Conservation (phyloP, 2,888 invertebrate genomes). For the Norana najaformis region DNA sequence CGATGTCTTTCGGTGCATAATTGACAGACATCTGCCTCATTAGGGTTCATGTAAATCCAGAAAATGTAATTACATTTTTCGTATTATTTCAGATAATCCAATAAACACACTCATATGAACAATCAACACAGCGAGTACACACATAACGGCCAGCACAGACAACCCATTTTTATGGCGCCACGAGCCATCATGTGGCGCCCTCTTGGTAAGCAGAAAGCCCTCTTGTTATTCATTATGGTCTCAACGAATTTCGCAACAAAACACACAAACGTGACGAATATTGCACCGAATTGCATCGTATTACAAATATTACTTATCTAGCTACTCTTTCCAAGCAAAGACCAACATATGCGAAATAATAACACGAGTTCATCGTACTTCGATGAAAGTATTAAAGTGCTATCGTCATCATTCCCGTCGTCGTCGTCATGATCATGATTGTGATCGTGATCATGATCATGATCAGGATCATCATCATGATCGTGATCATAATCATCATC, state of each 20-base stretch:
- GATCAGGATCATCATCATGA: background rate
- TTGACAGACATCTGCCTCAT: too few species aligned
- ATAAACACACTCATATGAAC: background rate
- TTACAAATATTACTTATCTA: background rate
- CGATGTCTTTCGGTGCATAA: background rate
- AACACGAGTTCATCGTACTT: background rate
- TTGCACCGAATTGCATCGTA: background rate
- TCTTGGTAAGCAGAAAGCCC: background rate
- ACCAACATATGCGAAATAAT: background rate
- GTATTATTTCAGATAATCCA: conserved; percentile 2
- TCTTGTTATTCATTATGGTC: background rate
- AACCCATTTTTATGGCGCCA: background rate
- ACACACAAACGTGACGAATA: background rate
- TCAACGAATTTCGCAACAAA: background rate
- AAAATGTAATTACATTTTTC: background rate
- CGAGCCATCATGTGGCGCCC: background rate
- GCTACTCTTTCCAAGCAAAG: background rate
- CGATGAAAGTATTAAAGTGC: background rate
- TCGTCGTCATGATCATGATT: background rate
- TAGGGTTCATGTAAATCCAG: background rate
- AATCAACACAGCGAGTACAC: background rate
- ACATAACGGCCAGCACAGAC: background rate
- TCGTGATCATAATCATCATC: conserved; percentile 20
- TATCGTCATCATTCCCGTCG: background rate
- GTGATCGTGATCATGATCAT: conserved; percentile 2